Conservation (phyloP, 2,888 invertebrate species). For the Ferrisia virgata region DNA sequence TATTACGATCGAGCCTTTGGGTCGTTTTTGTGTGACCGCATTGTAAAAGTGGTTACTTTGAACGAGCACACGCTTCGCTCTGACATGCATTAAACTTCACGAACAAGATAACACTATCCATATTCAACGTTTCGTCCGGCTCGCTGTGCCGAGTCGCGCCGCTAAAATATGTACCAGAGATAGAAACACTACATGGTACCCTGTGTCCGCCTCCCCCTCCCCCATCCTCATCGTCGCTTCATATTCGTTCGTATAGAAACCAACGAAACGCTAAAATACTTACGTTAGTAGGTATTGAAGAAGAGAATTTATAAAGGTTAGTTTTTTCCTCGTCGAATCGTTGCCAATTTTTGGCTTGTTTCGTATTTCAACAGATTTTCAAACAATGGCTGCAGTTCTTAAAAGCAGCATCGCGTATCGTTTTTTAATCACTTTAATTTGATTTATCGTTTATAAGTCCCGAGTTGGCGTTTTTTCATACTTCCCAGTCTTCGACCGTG, state of each 20-base stretch:
- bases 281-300: no score
- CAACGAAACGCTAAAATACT: neutral
- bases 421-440: slow-evolving; percentile 2
- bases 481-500: neutral
- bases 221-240: no score
- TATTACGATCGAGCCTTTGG: slow-evolving; percentile 19
- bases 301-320: slow-evolving; percentile 12
- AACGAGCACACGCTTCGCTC: neutral
- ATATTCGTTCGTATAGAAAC: no score
- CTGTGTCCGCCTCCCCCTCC: no score
- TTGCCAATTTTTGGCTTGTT: slow-evolving; percentile 18
- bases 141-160: neutral
- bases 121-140: neutral
- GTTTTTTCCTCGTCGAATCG: neutral
- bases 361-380: neutral
- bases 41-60: neutral
- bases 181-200: neutral
- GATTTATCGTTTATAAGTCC: neutral
- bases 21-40: slow-evolving; percentile 17
- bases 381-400: neutral
- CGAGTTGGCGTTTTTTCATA: neutral
- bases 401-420: neutral
- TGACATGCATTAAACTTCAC: slow-evolving; percentile 3
- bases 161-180: neutral
- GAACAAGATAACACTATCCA: neutral